A percentile compares a stretch with the other conserved stretches of the same genome.
Evolutionary conservation across 1,140 invertebrate species (phyloP).

Genomic region (Lysiphlebus fabarum): DNA sequence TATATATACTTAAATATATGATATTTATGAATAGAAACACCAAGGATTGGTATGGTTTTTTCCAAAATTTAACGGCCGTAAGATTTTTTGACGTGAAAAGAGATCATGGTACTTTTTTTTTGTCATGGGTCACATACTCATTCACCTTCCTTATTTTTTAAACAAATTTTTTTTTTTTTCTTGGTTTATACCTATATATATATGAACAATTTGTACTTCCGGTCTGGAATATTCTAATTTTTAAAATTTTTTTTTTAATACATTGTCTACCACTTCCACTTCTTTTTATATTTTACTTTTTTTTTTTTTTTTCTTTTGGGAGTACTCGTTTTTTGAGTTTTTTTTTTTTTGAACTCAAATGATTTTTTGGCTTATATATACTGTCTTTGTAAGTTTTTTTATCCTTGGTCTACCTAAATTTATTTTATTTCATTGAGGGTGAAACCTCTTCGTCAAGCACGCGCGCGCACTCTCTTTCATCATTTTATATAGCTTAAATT

Average conservation of each 20-base stretch:
- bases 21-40: neutral
- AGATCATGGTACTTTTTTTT: conserved; percentile 13
- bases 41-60: conserved; percentile 22
- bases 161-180: neutral
- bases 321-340: neutral
- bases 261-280: neutral
- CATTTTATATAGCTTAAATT: neutral
- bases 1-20: conserved; percentile 2
- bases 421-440: neutral
- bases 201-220: conserved; percentile 21
- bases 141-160: too few relatives aligned
- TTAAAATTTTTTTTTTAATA: neutral
- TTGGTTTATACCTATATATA: neutral
- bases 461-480: conserved; percentile 7
- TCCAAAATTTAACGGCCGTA: conserved; percentile 30
- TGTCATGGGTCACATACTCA: conserved; percentile 5
- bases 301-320: too few relatives aligned
- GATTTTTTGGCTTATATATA: neutral
- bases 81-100: conserved; percentile 30
- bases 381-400: too few relatives aligned
- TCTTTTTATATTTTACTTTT: neutral
- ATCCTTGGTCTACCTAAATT: neutral
- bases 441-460: neutral
- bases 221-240: conserved; percentile 3
- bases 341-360: neutral